A percentile compares a stretch with the other conserved stretches of the same genome.
phyloP scores from a whole-genome alignment of 2,888 invertebrate genomes.

The Imbricaverruca yamaguchii region DNA sequence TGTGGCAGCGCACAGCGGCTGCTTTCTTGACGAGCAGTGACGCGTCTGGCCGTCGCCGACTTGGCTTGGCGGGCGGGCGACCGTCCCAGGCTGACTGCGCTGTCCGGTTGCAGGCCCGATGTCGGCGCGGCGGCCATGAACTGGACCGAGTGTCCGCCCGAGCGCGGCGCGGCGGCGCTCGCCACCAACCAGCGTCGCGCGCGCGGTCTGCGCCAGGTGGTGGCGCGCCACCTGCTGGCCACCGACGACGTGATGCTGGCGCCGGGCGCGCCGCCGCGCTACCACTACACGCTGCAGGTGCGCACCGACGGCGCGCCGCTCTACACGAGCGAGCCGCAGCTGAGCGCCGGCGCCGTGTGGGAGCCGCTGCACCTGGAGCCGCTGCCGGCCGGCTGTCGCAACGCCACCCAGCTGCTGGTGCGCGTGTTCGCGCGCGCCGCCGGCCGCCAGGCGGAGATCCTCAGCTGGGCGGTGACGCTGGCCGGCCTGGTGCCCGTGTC shows the following conservation, averaged over 20 bases:
- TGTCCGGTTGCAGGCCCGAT: neutral
- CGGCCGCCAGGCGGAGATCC: neutral
- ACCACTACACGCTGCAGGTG: neutral
- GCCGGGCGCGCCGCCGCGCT: neutral
- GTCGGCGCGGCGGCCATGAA: neutral
- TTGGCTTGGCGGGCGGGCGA: neutral
- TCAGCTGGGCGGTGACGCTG: slow-evolving; percentile 24
- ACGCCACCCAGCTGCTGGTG: neutral
- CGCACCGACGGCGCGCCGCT: neutral
- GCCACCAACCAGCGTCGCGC: slow-evolving; percentile 17
- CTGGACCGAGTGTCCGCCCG: no score
- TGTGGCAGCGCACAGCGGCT: neutral
- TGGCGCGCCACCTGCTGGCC: slow-evolving; percentile 1
- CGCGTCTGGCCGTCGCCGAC: no score
- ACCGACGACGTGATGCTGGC: neutral
- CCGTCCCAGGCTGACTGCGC: neutral
- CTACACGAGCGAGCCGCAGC: slow-evolving; percentile 11
- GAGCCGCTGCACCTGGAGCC: slow-evolving; percentile 3
- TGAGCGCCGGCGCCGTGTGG: slow-evolving; percentile 2
- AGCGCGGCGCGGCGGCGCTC: neutral
- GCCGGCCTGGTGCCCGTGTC: slow-evolving; percentile 25
- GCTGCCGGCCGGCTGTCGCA: neutral
- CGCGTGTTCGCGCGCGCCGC: neutral
- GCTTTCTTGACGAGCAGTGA: neutral
- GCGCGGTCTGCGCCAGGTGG: slow-evolving; percentile 15